Percentiles rank a stretch among this genome's conserved stretches.
Evolutionary conservation across 1,140 invertebrate species (phyloP).

Genomic region (Psix sp.): DNA sequence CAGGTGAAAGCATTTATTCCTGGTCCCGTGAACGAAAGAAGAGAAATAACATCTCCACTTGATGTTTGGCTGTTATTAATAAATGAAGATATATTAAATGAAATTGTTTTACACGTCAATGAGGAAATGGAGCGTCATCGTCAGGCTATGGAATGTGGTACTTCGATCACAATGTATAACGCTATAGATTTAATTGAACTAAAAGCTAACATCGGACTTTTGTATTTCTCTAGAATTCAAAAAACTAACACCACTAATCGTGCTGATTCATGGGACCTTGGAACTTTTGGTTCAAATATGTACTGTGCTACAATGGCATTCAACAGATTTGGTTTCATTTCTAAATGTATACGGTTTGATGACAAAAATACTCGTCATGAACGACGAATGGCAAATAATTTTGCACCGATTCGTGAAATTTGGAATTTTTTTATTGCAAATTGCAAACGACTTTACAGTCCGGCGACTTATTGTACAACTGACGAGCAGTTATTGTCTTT

Average conservation of each 20-base stretch:
- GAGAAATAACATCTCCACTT: background rate
- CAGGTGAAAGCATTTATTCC: background rate
- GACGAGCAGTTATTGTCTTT: constrained; percentile 20
- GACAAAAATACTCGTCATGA: constrained; percentile 5
- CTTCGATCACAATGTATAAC: background rate
- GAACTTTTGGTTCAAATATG: constrained; percentile 4
- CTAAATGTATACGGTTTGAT: constrained; percentile 20
- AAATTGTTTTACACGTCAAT: constrained; percentile 14
- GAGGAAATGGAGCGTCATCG: constrained; percentile 7
- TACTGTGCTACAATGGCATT: constrained; percentile 13
- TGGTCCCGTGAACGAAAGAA: background rate
- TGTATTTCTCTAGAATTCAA: constrained; percentile 12
- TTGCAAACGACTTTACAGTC: constrained; percentile 4
- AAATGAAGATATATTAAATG: background rate
- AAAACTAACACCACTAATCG: constrained; percentile 1
- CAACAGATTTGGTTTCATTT: constrained; percentile 16
- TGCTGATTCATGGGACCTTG: constrained; percentile 3
- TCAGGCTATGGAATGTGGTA: background rate
- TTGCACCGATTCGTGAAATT: constrained; percentile 17
- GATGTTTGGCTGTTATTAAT: background rate
- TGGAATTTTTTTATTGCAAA: constrained; percentile 10
- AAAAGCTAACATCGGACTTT: constrained; percentile 10
- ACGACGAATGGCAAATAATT: background rate
- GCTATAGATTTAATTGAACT: constrained; percentile 8
- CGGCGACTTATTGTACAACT: constrained; percentile 11